A percentile compares a stretch with the other conserved stretches of the same genome.
phyloP scores from a whole-genome alignment of 2,797 vertebrate species.

The Furcifer pardalis region DNA sequence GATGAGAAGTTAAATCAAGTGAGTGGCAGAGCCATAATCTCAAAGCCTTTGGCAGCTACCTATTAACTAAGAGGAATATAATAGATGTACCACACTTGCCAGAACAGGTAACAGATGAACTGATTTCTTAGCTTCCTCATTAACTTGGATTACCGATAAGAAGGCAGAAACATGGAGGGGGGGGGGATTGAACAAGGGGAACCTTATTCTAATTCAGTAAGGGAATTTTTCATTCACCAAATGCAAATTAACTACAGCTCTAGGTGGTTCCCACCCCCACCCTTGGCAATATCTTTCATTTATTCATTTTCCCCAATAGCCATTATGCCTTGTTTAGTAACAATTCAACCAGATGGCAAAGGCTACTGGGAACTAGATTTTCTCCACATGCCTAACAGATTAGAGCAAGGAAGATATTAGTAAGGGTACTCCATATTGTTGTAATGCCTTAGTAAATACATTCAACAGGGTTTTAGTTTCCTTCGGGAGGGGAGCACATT shows the following conservation, averaged over 20 bases:
- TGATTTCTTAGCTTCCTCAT: slow-evolving; percentile 36
- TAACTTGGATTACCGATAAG: slow-evolving; percentile 40
- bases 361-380: neutral
- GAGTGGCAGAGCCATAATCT: slow-evolving; percentile 21
- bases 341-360: neutral
- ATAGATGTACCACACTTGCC: slow-evolving; percentile 27
- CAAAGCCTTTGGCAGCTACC: neutral
- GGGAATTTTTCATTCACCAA: neutral
- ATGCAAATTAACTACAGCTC: slow-evolving; percentile 5
- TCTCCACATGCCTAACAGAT: neutral
- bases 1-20: slow-evolving; percentile 32
- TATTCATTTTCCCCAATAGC: neutral
- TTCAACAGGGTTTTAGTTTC: neutral
- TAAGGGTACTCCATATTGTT: neutral
- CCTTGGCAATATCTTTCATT: neutral
- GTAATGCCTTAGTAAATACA: neutral
- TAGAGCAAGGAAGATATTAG: neutral
- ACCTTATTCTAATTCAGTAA: neutral
- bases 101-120: slow-evolving; percentile 25
- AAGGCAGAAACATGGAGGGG: slow-evolving; percentile 13
- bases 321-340: neutral
- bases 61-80: slow-evolving; percentile 32
- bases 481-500: neutral
- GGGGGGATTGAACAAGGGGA: neutral
- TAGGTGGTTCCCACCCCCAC: neutral